These are phyloP conservation scores for Clarias batrachus DNA, from an alignment of 2,113 vertebrate species.

Conservation along the genomic window DNA sequence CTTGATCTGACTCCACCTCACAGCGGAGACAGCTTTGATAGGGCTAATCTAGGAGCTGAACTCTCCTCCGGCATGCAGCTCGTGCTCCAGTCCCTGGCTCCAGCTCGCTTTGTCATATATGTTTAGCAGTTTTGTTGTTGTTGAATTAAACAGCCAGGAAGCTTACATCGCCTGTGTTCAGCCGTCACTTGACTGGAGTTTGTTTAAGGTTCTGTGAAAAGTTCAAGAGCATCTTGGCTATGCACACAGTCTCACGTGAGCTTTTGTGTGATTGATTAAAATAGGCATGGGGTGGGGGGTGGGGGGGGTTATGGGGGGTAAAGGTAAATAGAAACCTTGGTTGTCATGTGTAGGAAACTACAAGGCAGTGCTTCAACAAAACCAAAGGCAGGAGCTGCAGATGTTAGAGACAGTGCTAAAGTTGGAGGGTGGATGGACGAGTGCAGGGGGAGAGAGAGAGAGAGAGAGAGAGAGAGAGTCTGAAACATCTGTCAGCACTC, in stretches of 20 bases:
- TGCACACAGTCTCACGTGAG: neutral
- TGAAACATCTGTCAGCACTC: conserved; percentile 97
- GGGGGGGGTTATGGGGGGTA: neutral
- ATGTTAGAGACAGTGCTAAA: conserved; percentile 25
- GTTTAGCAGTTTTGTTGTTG: conserved; percentile 17
- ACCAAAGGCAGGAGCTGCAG: conserved; percentile 26
- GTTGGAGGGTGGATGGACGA: neutral
- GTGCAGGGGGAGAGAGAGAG: conserved; percentile 35
- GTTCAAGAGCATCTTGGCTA: neutral
- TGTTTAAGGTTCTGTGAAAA: neutral
- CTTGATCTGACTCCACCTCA: conserved; percentile 62
- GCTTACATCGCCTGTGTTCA: neutral
- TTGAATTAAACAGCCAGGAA: neutral
- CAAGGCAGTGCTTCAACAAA: neutral
- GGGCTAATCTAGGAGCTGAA: conserved; percentile 60
- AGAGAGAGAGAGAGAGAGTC: conserved; percentile 46
- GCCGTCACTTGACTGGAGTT: neutral
- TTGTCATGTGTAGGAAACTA: neutral
- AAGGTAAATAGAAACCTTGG: neutral
- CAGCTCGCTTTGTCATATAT: neutral
- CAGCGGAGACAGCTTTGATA: conserved; percentile 60
- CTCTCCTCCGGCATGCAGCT: neutral
- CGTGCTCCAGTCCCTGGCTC: neutral
- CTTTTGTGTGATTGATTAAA: neutral
- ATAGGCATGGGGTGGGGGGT: neutral